These are phyloP conservation scores for Enhydra lutris DNA, from an alignment of 2,113 vertebrate genomes.

Conservation along the genomic window DNA sequence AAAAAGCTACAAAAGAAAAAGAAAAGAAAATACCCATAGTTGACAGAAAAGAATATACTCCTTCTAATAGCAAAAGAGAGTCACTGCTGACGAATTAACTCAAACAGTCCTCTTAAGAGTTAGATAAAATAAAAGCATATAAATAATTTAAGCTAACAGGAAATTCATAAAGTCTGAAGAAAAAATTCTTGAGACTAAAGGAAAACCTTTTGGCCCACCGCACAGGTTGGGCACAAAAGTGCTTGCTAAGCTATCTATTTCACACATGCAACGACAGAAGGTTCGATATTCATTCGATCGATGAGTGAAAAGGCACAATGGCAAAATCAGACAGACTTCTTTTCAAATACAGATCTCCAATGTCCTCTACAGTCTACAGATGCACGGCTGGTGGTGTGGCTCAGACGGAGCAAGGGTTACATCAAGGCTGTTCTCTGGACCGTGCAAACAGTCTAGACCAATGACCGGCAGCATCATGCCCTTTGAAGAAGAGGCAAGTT, in stretches of 20 bases:
- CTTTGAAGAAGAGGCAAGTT: slow-evolving; percentile 98
- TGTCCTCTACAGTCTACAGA: slow-evolving; percentile 94
- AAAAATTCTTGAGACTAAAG: slow-evolving; percentile 76
- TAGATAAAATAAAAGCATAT: slow-evolving; percentile 67
- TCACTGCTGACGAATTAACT: slow-evolving; percentile 39
- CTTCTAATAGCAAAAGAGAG: slow-evolving; percentile 26
- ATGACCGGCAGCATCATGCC: slow-evolving; percentile 95
- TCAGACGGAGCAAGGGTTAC: slow-evolving; percentile 96
- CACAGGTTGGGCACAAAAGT: slow-evolving; percentile 91
- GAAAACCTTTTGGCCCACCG: slow-evolving; percentile 84
- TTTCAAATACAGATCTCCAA: slow-evolving; percentile 97
- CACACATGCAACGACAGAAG: slow-evolving; percentile 98
- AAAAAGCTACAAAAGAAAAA: slow-evolving; percentile 27
- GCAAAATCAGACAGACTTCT: slow-evolving; percentile 97
- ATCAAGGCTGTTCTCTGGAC: slow-evolving; percentile 97
- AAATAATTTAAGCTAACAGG: slow-evolving; percentile 68
- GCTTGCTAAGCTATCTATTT: slow-evolving; percentile 98
- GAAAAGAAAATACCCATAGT: neutral
- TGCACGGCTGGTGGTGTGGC: slow-evolving; percentile 90
- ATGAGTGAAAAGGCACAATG: slow-evolving; percentile 99
- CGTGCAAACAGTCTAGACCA: slow-evolving; percentile 98
- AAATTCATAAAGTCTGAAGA: slow-evolving; percentile 75
- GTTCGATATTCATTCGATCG: slow-evolving; percentile 99
- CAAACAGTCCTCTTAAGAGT: slow-evolving; percentile 22
- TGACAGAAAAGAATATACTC: slow-evolving; percentile 50